Conservation (phyloP, 2,113 vertebrate genomes). For the Varanus salvator region DNA sequence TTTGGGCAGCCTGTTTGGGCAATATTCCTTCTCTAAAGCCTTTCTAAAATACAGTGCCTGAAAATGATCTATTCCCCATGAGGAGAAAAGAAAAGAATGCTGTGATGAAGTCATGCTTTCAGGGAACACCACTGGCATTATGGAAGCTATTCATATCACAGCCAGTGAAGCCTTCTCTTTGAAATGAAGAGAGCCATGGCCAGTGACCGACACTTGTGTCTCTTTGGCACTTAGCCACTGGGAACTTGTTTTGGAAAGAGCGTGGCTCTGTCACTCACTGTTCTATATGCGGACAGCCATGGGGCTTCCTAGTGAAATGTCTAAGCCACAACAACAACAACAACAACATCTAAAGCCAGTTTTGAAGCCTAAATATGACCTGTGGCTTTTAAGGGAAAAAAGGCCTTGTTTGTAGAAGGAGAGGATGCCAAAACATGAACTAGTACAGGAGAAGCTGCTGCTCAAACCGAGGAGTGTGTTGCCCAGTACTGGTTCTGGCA, state of each 20-base stretch:
- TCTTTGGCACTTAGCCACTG: neutral
- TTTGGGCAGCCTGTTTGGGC: neutral
- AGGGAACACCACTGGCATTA: neutral
- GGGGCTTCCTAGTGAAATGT: neutral
- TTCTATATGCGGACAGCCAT: neutral
- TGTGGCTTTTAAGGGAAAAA: neutral
- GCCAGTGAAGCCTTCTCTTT: neutral
- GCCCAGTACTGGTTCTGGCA: neutral
- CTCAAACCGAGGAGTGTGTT: no score
- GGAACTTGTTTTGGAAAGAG: neutral
- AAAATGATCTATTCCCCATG: neutral
- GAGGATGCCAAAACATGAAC: neutral
- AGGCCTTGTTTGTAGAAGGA: neutral
- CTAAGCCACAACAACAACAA: neutral
- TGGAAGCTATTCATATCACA: neutral
- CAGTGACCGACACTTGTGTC: accelerated
- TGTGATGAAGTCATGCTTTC: neutral
- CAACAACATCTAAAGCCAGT: neutral
- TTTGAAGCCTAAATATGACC: neutral
- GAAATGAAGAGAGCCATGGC: neutral
- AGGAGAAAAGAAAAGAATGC: neutral
- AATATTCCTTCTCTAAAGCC: accelerated
- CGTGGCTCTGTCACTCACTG: neutral
- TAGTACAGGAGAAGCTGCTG: neutral
- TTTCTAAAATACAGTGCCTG: neutral